phyloP scores from a whole-genome alignment of 2,888 invertebrate species.

The Idaea straminata region DNA sequence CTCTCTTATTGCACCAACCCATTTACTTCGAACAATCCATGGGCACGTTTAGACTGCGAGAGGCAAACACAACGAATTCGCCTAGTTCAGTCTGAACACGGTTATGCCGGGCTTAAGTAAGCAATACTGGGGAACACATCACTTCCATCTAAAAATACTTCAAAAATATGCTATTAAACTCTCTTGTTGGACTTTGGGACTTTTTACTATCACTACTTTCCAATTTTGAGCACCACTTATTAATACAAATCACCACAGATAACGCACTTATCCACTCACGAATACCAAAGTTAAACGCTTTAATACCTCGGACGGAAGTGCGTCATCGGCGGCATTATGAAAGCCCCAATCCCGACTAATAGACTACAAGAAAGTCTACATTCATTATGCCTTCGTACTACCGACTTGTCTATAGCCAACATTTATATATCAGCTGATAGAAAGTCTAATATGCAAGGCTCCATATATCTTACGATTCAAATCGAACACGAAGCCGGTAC shows the following conservation, averaged over 20 bases:
- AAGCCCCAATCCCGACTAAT: too few relatives aligned
- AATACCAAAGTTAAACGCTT: too few relatives aligned
- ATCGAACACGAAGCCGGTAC: background rate
- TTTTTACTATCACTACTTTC: background rate
- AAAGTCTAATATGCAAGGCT: too few relatives aligned
- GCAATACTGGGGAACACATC: background rate
- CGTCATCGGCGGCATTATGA: too few relatives aligned
- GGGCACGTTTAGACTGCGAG: background rate
- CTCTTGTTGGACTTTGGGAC: background rate
- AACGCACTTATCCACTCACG: too few relatives aligned
- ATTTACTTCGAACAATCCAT: background rate
- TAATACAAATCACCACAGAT: background rate
- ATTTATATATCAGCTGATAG: too few relatives aligned
- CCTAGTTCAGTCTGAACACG: background rate
- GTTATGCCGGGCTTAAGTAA: background rate
- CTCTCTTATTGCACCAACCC: constrained; percentile 32
- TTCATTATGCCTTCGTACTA: too few relatives aligned
- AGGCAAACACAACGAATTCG: background rate
- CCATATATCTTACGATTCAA: background rate
- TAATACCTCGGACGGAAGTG: too few relatives aligned
- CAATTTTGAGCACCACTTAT: background rate
- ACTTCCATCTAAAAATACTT: constrained; percentile 7
- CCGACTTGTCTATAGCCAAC: too few relatives aligned
- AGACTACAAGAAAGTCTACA: too few relatives aligned
- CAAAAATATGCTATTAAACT: constrained; percentile 9